A percentile compares a stretch with the other conserved stretches of the same genome.
These are phyloP conservation scores for Sprattus sprattus DNA, from an alignment of 2,113 vertebrate species.

Conservation along the genomic window DNA sequence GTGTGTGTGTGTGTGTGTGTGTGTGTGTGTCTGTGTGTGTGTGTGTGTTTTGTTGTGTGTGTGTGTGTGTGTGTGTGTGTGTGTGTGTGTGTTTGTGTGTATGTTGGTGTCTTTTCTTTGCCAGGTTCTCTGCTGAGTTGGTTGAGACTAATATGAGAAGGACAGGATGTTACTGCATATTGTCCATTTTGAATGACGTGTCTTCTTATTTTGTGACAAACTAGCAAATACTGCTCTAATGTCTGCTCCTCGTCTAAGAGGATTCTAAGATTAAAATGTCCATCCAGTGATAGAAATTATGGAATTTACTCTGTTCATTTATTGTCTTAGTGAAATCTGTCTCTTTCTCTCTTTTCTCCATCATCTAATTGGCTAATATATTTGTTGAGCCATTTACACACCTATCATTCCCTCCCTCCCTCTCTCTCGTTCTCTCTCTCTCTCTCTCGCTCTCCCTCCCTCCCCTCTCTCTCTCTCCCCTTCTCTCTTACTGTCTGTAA, in stretches of 20 bases:
- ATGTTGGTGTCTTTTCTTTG: background rate
- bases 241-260: no score
- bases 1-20: constrained; percentile 24
- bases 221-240: no score
- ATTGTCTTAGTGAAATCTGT: no score
- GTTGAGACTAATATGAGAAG: no score
- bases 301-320: no score
- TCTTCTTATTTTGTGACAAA: no score
- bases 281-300: no score
- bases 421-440: background rate
- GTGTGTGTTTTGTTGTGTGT: constrained; percentile 24
- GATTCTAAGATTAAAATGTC: no score
- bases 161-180: no score
- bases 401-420: no score
- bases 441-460: no score
- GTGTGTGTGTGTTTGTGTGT: constrained; percentile 33
- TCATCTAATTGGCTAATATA: background rate
- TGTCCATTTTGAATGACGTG: no score
- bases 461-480: background rate
- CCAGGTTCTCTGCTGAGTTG: background rate
- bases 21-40: constrained; percentile 31
- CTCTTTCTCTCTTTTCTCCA: background rate
- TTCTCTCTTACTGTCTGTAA: background rate
- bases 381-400: background rate
- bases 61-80: constrained; percentile 19